phyloP scores from a whole-genome alignment of 2,113 vertebrate genomes.

The Piprites chloris region DNA sequence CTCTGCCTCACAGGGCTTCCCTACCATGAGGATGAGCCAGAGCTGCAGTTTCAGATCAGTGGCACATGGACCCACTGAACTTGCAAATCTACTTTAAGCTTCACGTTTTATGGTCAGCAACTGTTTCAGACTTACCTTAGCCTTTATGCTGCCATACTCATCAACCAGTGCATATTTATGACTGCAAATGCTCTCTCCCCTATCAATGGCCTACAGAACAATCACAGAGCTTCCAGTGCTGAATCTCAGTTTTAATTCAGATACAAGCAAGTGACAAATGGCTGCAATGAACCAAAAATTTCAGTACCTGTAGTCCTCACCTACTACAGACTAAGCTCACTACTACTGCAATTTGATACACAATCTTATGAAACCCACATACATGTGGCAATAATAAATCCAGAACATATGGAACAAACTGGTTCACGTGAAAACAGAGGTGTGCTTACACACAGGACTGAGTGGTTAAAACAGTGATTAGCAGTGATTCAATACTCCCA shows the following conservation, averaged over 20 bases:
- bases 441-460: not conserved
- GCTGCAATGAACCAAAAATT: not conserved
- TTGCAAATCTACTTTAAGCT: not conserved
- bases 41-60: not conserved
- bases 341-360: not conserved
- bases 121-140: not conserved
- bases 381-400: not conserved
- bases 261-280: not conserved
- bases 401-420: not conserved
- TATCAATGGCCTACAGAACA: not conserved
- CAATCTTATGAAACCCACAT: not conserved
- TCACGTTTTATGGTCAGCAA: not conserved
- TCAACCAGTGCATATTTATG: not conserved
- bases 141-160: fast-evolving
- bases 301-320: not conserved
- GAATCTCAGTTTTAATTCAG: not conserved
- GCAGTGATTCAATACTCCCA: not conserved
- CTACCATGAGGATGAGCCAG: fast-evolving
- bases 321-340: not conserved
- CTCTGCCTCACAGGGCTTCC: not conserved
- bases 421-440: not conserved
- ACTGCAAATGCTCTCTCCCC: not conserved
- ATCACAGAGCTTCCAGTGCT: not conserved
- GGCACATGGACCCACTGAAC: not conserved
- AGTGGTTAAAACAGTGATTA: not conserved